These are phyloP conservation scores for Narcine bancroftii DNA, from an alignment of 2,113 vertebrate genomes.

Conservation along the genomic window DNA sequence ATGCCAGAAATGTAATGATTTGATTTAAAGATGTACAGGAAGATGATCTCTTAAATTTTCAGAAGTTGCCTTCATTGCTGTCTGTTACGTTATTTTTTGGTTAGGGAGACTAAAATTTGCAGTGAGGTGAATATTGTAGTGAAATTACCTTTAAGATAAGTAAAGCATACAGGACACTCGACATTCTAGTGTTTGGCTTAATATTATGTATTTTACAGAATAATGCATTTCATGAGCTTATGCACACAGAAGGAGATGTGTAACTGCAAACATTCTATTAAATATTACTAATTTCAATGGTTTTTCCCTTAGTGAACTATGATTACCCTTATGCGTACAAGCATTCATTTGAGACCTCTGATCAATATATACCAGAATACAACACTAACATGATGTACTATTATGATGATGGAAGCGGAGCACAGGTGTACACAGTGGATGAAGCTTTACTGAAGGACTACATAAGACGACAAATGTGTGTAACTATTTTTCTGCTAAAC, in stretches of 20 bases:
- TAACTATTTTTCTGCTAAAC: conserved; percentile 37
- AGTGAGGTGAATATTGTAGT: neutral
- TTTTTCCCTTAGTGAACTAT: conserved; percentile 63
- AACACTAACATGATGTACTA: conserved; percentile 81
- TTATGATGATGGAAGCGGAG: conserved; percentile 77
- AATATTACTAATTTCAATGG: neutral
- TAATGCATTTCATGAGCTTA: neutral
- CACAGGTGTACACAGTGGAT: conserved; percentile 85
- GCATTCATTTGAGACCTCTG: conserved; percentile 64
- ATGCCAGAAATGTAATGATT: neutral
- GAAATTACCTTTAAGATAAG: neutral
- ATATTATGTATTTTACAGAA: neutral
- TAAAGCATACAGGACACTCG: neutral
- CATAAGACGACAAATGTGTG: conserved; percentile 93
- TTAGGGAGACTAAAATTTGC: neutral
- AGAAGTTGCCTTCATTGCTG: too few species aligned
- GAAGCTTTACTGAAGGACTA: conserved; percentile 88
- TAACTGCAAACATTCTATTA: neutral
- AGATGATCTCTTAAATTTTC: neutral
- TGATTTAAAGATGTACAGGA: neutral
- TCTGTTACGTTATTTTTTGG: neutral
- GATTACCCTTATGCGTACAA: conserved; percentile 68
- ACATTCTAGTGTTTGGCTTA: neutral
- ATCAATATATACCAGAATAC: conserved; percentile 60
- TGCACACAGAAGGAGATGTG: neutral